phyloP scores from a whole-genome alignment of 2,888 invertebrate genomes.

The Heliothis peltigera region DNA sequence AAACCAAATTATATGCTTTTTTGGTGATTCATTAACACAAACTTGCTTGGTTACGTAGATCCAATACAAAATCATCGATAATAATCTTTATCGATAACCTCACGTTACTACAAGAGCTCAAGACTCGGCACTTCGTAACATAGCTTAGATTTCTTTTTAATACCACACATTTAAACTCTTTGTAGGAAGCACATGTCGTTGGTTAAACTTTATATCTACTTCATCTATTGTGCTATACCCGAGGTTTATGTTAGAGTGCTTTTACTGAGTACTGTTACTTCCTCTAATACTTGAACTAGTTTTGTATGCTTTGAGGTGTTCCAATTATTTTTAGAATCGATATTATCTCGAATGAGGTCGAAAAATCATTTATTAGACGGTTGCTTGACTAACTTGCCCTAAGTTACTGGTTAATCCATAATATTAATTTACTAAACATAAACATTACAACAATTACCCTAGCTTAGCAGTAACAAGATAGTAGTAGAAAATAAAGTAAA shows the following conservation, averaged over 20 bases:
- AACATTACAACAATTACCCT: too few relatives aligned
- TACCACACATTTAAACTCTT: conserved; percentile 87
- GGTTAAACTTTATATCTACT: conserved; percentile 68
- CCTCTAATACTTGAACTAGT: conserved; percentile 27
- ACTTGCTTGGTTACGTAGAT: not conserved
- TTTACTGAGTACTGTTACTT: conserved; percentile 32
- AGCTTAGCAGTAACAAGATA: too few relatives aligned
- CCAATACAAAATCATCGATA: conserved; percentile 20
- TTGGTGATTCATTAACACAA: not conserved
- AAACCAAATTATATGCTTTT: not conserved
- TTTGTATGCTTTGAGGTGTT: conserved; percentile 10
- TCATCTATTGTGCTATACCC: conserved; percentile 64
- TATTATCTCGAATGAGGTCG: not conserved
- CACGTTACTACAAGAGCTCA: conserved; percentile 70
- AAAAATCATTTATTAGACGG: not conserved
- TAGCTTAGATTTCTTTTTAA: conserved; percentile 87
- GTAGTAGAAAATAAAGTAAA: too few relatives aligned
- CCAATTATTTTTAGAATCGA: not conserved
- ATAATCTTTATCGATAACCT: conserved; percentile 30
- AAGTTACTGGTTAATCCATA: too few relatives aligned
- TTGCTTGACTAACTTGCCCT: too few relatives aligned
- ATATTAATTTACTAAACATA: too few relatives aligned
- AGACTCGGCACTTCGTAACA: conserved; percentile 81
- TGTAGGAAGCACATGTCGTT: conserved; percentile 75
- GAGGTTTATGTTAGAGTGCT: conserved; percentile 51